Evolutionary conservation across 2,797 vertebrate genomes (phyloP).

Genomic region (Acipenser oxyrinchus): DNA sequence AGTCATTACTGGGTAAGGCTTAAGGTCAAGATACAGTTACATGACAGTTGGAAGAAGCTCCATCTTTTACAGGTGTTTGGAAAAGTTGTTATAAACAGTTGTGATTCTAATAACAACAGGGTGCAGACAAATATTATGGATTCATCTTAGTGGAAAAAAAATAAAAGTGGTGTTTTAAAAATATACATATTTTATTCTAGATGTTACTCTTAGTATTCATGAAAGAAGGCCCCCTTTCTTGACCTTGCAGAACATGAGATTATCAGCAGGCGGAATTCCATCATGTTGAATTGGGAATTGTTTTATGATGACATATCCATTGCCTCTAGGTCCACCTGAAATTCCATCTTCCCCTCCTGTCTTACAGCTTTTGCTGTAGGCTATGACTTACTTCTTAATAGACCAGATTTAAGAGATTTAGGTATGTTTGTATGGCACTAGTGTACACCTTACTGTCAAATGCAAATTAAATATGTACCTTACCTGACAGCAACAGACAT

Average conservation of each 20-base stretch:
- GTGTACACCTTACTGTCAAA: not conserved
- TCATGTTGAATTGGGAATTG: constrained; percentile 46
- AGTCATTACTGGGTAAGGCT: too few relatives aligned
- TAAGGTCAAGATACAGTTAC: too few relatives aligned
- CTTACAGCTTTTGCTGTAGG: constrained; percentile 20
- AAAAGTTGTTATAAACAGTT: too few relatives aligned
- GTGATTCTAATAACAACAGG: too few relatives aligned
- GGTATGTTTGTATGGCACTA: not conserved
- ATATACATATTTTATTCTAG: not conserved
- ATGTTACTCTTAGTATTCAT: constrained; percentile 17
- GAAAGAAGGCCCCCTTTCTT: constrained; percentile 33
- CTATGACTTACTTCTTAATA: constrained; percentile 20
- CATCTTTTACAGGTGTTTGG: too few relatives aligned
- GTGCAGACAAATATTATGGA: not conserved
- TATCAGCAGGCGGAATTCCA: constrained; percentile 34
- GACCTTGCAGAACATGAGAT: constrained; percentile 33
- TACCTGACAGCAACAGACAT: not conserved
- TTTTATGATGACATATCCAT: constrained; percentile 71
- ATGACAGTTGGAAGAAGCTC: too few relatives aligned
- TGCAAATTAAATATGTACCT: not conserved
- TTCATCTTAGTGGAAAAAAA: not conserved
- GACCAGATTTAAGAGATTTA: not conserved
- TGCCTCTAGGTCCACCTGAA: constrained; percentile 68
- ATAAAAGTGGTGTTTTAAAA: not conserved
- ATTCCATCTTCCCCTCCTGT: constrained; percentile 55